Percentiles rank a stretch among this genome's conserved stretches.
Evolutionary conservation across 2,888 invertebrate genomes (phyloP).

Genomic region (Drosophila affinis): DNA sequence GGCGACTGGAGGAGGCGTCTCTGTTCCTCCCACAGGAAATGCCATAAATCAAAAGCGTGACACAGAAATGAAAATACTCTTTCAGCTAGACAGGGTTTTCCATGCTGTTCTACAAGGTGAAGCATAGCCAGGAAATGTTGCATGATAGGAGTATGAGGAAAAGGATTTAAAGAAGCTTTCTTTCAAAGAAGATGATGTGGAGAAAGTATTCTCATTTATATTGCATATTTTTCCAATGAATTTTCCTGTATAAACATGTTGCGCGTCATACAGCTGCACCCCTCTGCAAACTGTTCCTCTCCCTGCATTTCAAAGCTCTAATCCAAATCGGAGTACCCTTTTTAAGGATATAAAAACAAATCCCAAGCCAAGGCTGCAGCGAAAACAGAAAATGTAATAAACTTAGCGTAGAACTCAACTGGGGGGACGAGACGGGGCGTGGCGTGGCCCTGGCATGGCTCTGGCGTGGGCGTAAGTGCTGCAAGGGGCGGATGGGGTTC

Average conservation of each 20-base stretch:
- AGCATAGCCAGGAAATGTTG: too few relatives aligned
- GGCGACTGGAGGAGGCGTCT: slow-evolving; percentile 5
- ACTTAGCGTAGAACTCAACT: slow-evolving; percentile 8
- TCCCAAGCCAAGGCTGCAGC: neutral
- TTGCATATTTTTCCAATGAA: too few relatives aligned
- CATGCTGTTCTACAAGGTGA: too few relatives aligned
- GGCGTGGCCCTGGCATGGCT: slow-evolving; percentile 40
- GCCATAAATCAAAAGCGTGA: slow-evolving; percentile 60
- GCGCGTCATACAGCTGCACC: neutral
- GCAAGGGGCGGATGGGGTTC: slow-evolving; percentile 15
- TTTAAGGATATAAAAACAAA: neutral
- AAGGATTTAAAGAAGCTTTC: too few relatives aligned
- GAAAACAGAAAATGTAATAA: slow-evolving; percentile 49
- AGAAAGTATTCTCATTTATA: too few relatives aligned
- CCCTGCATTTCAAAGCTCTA: neutral
- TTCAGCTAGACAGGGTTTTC: neutral
- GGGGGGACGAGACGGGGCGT: slow-evolving; percentile 14
- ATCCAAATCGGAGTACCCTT: neutral
- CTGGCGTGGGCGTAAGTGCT: slow-evolving; percentile 48
- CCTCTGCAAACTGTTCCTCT: too few relatives aligned
- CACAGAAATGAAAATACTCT: slow-evolving; percentile 22
- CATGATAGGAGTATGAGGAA: too few relatives aligned
- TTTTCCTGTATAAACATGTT: too few relatives aligned
- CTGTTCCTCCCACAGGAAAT: slow-evolving; percentile 48
- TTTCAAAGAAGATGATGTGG: too few relatives aligned